phyloP scores from a whole-genome alignment of 64 coral and sea anemone genomes.

The Acropora yongei region DNA sequence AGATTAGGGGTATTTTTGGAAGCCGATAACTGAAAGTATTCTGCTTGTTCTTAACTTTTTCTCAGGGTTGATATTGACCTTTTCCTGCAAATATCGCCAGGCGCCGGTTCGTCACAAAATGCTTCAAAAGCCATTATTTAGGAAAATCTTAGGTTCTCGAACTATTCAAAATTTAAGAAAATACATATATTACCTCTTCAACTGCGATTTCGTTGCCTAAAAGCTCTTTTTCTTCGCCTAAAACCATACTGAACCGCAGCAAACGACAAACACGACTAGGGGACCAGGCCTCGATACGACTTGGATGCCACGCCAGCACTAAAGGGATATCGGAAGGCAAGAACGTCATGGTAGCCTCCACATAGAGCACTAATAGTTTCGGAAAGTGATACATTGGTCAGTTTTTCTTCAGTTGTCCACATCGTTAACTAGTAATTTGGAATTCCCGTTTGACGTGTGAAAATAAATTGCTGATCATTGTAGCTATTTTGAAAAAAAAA shows the following conservation, averaged over 20 bases:
- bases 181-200: neutral
- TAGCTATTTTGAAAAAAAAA: no score
- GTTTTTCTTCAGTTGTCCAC: no score
- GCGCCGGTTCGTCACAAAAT: neutral
- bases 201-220: neutral
- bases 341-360: neutral
- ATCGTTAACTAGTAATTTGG: no score
- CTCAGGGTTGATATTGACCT: no score
- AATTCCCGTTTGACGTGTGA: no score
- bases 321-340: neutral
- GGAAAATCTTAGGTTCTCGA: neutral
- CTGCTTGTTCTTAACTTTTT: no score
- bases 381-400: no score
- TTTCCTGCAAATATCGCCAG: neutral
- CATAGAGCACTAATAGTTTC: neutral
- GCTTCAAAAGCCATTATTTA: neutral
- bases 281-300: no score
- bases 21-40: no score
- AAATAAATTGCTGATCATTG: no score
- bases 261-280: no score
- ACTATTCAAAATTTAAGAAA: neutral
- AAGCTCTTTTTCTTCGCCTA: conserved; percentile 35
- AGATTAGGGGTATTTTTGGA: no score
- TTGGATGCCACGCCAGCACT: neutral
- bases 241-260: neutral